phyloP scores from a whole-genome alignment of 2,113 vertebrate genomes.

The Ptyas mucosa region DNA sequence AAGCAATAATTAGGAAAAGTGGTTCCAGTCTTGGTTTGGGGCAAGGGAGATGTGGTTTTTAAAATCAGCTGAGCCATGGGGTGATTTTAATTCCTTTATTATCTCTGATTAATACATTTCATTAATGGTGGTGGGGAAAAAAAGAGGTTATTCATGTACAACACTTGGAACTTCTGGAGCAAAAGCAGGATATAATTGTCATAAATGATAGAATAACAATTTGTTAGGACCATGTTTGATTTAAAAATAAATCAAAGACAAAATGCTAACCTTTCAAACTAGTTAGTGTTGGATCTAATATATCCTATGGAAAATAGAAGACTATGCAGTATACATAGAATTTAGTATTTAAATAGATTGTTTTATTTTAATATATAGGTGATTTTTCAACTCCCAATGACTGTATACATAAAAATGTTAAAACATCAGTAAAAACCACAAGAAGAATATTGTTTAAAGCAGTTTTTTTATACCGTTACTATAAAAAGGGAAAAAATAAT shows the following conservation, averaged over 20 bases:
- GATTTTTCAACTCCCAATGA: background rate
- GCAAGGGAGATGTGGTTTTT: background rate
- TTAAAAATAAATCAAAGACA: background rate
- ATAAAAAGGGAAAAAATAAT: background rate
- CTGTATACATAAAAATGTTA: background rate
- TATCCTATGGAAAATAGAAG: background rate
- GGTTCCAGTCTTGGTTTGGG: background rate
- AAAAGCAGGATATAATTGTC: background rate
- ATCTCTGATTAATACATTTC: background rate
- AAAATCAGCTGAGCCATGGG: background rate
- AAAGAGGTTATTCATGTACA: background rate
- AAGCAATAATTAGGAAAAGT: background rate
- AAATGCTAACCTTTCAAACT: background rate
- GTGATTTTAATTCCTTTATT: background rate
- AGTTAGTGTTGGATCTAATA: background rate
- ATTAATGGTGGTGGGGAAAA: background rate
- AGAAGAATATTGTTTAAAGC: background rate
- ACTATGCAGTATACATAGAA: background rate
- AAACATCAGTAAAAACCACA: background rate
- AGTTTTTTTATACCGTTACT: background rate
- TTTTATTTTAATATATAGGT: background rate
- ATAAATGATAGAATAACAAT: background rate
- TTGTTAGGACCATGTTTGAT: background rate
- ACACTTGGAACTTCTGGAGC: background rate
- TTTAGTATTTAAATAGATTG: background rate